Percentiles rank a stretch among this genome's conserved stretches.
phyloP scores from a whole-genome alignment of 2,888 invertebrate genomes.

The Maniola hyperantus region DNA sequence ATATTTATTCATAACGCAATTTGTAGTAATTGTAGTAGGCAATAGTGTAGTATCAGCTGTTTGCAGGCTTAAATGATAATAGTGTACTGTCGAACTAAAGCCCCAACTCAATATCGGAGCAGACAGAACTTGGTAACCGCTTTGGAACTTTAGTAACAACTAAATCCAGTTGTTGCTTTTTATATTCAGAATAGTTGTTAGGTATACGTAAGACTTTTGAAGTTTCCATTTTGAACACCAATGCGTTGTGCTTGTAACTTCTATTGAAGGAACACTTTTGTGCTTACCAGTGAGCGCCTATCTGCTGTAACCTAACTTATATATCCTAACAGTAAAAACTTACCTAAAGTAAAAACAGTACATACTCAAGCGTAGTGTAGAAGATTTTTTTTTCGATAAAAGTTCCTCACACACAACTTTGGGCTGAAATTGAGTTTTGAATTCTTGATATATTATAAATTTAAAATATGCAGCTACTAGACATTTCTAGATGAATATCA shows the following conservation, averaged over 20 bases:
- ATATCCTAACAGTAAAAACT: too few relatives aligned
- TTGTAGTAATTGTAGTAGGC: too few relatives aligned
- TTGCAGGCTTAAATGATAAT: constrained; percentile 53
- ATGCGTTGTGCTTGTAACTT: neutral
- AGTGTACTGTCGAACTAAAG: constrained; percentile 43
- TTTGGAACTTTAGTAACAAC: constrained; percentile 11
- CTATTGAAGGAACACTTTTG: neutral
- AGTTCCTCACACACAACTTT: too few relatives aligned
- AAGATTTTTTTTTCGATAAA: too few relatives aligned
- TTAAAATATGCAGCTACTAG: constrained; percentile 4
- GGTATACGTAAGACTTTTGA: constrained; percentile 4
- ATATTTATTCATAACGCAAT: too few relatives aligned
- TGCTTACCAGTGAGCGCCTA: too few relatives aligned
- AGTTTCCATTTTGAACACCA: neutral
- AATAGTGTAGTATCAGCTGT: constrained; percentile 41
- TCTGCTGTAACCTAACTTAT: too few relatives aligned
- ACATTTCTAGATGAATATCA: too few relatives aligned
- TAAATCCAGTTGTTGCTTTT: constrained; percentile 13
- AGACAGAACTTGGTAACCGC: constrained; percentile 19
- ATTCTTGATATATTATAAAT: too few relatives aligned
- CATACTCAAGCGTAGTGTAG: too few relatives aligned
- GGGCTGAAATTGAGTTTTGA: too few relatives aligned
- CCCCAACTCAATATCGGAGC: constrained; percentile 17
- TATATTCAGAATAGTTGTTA: constrained; percentile 1
- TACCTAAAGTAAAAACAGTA: too few relatives aligned